Conservation (phyloP, 2,113 vertebrate species). For the rat (Rattus norvegicus) region DNA sequence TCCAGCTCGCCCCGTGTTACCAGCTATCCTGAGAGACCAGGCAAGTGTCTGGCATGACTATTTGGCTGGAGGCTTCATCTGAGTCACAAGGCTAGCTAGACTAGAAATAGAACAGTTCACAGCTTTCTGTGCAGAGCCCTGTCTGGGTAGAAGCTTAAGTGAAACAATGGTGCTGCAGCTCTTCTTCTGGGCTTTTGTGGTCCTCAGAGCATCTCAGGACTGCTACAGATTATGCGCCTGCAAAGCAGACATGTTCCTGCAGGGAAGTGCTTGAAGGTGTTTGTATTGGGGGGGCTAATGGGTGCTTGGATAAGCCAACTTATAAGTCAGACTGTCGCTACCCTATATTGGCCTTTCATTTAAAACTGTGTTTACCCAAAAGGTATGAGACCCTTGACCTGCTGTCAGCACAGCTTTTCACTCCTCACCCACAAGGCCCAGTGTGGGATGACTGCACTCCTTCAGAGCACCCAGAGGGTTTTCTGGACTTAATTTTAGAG, state of each 20-base stretch:
- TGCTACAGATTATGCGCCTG: too few species aligned
- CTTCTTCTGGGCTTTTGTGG: neutral
- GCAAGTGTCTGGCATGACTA: neutral
- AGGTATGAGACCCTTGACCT: neutral
- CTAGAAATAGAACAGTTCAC: constrained; percentile 61
- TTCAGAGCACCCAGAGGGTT: neutral
- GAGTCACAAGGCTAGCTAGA: constrained; percentile 51
- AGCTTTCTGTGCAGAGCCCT: constrained; percentile 47
- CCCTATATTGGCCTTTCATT: neutral
- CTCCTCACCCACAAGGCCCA: accelerated
- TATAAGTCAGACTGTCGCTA: neutral
- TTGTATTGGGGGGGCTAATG: neutral
- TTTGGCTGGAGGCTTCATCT: constrained; percentile 39
- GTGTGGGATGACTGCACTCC: neutral
- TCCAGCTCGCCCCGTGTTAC: too few species aligned
- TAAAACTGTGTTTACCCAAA: neutral
- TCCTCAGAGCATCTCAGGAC: neutral
- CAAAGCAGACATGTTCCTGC: accelerated
- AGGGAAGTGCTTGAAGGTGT: neutral
- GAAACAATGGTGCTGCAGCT: constrained; percentile 1
- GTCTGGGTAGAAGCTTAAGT: constrained; percentile 55
- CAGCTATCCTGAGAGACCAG: neutral
- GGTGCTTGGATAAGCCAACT: neutral
- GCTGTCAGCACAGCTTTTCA: neutral
- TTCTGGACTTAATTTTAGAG: neutral